Percentiles rank a stretch among this genome's conserved stretches.
Conservation (phyloP, 2,888 invertebrate genomes). For the Synergus japonicus region DNA sequence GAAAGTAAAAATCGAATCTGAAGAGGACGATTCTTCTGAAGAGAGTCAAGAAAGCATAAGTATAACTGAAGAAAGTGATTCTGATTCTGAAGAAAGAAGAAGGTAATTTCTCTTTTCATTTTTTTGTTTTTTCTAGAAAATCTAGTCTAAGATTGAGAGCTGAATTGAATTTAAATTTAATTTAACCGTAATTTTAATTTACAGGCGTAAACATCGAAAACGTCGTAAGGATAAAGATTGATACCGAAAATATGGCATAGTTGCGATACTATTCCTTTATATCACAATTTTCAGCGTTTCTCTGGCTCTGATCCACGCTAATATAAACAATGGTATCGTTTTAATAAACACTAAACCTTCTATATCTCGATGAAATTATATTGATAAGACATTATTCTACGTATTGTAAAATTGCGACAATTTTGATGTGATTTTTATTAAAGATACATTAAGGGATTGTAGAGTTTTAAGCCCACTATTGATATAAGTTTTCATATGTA, state of each 20-base stretch:
- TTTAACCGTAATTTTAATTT: conserved; percentile 43
- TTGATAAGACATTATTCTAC: not conserved
- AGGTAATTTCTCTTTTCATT: conserved; percentile 55
- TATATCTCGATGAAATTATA: not conserved
- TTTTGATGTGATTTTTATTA: not conserved
- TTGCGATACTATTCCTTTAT: conserved; percentile 80
- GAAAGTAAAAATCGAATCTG: conserved; percentile 61
- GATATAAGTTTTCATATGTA: too few species aligned
- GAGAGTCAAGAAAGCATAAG: conserved; percentile 55
- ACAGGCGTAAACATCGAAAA: conserved; percentile 69
- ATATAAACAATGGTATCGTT: conserved; percentile 80
- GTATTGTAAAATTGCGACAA: not conserved
- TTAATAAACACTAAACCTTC: conserved; percentile 60
- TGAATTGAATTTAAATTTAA: conserved; percentile 29
- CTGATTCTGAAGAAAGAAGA: conserved; percentile 61
- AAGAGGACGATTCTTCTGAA: conserved; percentile 64
- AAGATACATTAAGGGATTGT: not conserved
- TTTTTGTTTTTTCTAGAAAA: conserved; percentile 27
- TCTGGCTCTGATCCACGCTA: conserved; percentile 80
- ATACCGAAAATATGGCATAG: conserved; percentile 81
- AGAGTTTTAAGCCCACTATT: not conserved
- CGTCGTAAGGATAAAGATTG: conserved; percentile 76
- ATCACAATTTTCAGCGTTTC: conserved; percentile 80
- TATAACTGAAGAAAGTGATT: conserved; percentile 62
- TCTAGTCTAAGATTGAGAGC: conserved; percentile 1